These are phyloP conservation scores for Cyanoramphus novaezelandiae DNA, from an alignment of 2,113 vertebrate species.

Conservation along the genomic window DNA sequence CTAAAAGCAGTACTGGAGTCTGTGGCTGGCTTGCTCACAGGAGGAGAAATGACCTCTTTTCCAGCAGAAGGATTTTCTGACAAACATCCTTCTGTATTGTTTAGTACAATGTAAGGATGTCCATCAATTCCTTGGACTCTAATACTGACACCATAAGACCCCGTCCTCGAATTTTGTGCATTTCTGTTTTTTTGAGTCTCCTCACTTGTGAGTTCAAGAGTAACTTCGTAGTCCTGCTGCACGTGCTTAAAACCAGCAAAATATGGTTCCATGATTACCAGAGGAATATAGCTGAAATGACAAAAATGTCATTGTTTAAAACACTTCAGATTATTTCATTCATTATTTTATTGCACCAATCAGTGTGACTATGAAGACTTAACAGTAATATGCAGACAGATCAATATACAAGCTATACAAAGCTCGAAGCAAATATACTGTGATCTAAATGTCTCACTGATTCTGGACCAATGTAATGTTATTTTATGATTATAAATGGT, in stretches of 20 bases:
- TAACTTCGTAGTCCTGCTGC: conserved; percentile 75
- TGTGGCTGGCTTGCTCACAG: conserved; percentile 61
- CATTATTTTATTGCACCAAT: not conserved
- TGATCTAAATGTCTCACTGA: not conserved
- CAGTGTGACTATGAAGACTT: not conserved
- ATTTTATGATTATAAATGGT: not conserved
- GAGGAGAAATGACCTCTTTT: conserved; percentile 58
- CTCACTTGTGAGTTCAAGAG: conserved; percentile 58
- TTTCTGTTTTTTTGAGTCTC: conserved; percentile 61
- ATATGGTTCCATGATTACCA: conserved; percentile 86
- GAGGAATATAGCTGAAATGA: conserved; percentile 19
- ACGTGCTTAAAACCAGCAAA: conserved; percentile 79
- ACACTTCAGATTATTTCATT: not conserved
- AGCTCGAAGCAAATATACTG: not conserved
- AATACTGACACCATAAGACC: conserved; percentile 94
- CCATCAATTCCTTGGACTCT: conserved; percentile 96
- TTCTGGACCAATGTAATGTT: not conserved
- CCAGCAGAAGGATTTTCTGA: conserved; percentile 68
- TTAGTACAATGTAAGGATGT: conserved; percentile 95
- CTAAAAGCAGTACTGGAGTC: conserved; percentile 74
- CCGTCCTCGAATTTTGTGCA: conserved; percentile 70
- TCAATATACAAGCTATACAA: not conserved
- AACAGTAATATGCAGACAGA: not conserved
- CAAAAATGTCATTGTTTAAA: not conserved
- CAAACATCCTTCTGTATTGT: conserved; percentile 85